Base-by-base conservation (phyloP, 2,888 invertebrate species). In the Leuctra nigra region DNA sequence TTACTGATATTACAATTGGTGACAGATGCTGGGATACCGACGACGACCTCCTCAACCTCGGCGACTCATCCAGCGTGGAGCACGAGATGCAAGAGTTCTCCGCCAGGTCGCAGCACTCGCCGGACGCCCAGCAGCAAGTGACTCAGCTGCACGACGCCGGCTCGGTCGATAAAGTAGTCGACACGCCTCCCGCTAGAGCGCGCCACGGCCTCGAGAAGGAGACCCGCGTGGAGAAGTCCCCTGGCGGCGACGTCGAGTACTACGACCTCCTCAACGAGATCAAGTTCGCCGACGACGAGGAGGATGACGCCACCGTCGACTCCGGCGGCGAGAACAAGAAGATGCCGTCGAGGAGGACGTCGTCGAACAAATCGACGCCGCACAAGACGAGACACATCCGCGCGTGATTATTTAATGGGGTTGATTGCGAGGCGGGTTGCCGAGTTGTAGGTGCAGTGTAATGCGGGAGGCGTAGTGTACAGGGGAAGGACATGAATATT, bases 201-300 rank as follows among this genome's bases (percentile, higher is more conserved):
- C 59, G 55, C 13, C 47, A 46, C 44, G 47, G 36, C 16, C 7
- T 75, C 38, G 85, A 84, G 67, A 82, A 86, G 65, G 81, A 86
- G 53, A 83, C 81, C 1, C 78, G 76, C n/a, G 77, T 79, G 0
- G 81, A 84, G 64, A 86, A 86, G 67, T 82, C 81, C 0, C 82
- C 81, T 14, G 78, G 76, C 58, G 63, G 59, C 11, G 52, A 57
- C 14, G 59, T 61, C 50, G 64, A 63, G 25, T 63, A 64, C 54
- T 65, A 65, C 46, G 75, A 76, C 58, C 73, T 74, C 0, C 66
- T 81, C 11, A 80, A 79, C 65, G 79, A 78, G 48, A 78, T 85
- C 63, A 80, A 87, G 48, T 82, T 79, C 66, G 87, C 82, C 67
- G 87, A 82, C 6, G 87, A 87, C 65, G 86, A 86, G 33, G 81